These are phyloP conservation scores for Phytoseiulus persimilis DNA, from an alignment of 2,888 invertebrate genomes.

Conservation along the genomic window DNA sequence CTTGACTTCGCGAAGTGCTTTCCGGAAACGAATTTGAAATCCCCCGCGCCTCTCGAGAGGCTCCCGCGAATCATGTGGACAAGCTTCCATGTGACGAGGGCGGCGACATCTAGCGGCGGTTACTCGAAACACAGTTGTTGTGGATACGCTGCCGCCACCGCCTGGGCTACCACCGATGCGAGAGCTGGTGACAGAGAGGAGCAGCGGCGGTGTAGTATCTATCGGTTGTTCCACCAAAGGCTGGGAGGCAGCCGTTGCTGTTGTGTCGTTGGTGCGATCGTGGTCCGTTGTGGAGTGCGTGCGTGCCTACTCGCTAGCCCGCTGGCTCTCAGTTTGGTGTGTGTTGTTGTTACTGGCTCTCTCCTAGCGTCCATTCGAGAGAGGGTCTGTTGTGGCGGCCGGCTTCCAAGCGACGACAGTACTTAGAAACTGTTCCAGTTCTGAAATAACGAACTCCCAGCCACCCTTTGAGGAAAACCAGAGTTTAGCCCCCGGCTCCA, in stretches of 20 bases:
- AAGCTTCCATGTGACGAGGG: neutral
- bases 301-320: neutral
- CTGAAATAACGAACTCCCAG: neutral
- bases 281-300: neutral
- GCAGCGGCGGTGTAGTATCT: conserved; percentile 15
- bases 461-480: neutral
- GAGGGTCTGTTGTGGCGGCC: neutral
- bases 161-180: neutral
- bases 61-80: neutral
- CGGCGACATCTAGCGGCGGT: neutral
- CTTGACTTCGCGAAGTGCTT: neutral
- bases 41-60: neutral
- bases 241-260: conserved; percentile 1
- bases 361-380: neutral
- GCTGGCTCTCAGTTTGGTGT: conserved; percentile 18
- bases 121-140: neutral
- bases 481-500: neutral
- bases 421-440: neutral
- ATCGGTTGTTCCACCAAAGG: neutral
- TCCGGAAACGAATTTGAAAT: neutral
- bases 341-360: conserved; percentile 8
- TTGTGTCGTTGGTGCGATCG: conserved; percentile 15
- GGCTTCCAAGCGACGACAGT: neutral
- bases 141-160: conserved; percentile 25
- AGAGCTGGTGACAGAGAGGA: conserved; percentile 14